Evolutionary conservation across 2,888 invertebrate genomes (phyloP).

Genomic region (Eristalis arbustorum): DNA sequence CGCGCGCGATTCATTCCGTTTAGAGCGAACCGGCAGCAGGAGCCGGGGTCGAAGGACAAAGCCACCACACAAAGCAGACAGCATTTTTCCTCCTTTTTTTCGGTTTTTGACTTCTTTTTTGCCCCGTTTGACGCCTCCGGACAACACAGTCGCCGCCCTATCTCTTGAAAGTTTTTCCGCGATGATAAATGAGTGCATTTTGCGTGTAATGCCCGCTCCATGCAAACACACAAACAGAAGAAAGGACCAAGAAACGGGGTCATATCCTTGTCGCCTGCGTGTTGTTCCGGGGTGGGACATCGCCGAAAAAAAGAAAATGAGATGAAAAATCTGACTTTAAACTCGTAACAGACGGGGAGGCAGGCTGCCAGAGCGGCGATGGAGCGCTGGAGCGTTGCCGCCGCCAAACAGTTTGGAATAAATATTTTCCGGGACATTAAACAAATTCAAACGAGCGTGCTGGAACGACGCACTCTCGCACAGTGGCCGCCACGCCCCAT

Average conservation of each 20-base stretch:
- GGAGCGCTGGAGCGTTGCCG: constrained; percentile 5
- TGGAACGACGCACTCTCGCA: constrained; percentile 45
- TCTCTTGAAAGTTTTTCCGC: constrained; percentile 1
- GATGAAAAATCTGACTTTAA: constrained; percentile 43
- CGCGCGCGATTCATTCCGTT: constrained; percentile 25
- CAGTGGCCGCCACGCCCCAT: not conserved
- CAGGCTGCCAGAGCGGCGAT: too few species aligned
- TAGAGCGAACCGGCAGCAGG: not conserved
- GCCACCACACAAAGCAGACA: not conserved
- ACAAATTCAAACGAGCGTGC: constrained; percentile 55
- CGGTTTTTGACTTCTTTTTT: not conserved
- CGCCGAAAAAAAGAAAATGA: too few species aligned
- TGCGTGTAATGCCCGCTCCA: constrained; percentile 28
- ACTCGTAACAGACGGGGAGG: not conserved
- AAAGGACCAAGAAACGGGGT: constrained; percentile 24
- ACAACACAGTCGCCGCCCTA: constrained; percentile 21
- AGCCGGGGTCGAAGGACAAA: constrained; percentile 1
- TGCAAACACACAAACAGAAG: constrained; percentile 2
- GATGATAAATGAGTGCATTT: constrained; percentile 59
- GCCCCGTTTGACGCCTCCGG: not conserved
- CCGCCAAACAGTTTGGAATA: constrained; percentile 50
- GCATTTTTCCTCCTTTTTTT: not conserved
- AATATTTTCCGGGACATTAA: constrained; percentile 67
- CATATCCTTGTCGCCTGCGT: constrained; percentile 36
- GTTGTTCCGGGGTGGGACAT: constrained; percentile 16